These are phyloP conservation scores for Agonopterix heracliana DNA, from an alignment of 2,888 invertebrate genomes.

Conservation along the genomic window DNA sequence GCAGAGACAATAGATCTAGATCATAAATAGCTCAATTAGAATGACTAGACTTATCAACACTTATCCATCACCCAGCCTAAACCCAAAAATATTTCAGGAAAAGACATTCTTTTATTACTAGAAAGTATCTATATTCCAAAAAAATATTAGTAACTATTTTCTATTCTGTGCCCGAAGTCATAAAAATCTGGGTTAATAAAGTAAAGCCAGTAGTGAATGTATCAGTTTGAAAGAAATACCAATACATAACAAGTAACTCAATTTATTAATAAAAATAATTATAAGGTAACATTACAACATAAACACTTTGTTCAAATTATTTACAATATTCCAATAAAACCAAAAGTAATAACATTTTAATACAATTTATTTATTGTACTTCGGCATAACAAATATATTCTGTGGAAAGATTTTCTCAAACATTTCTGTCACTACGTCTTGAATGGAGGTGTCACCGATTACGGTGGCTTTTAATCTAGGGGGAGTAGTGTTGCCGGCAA, in stretches of 20 bases:
- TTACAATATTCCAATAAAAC: slow-evolving; percentile 50
- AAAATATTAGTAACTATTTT: too few species aligned
- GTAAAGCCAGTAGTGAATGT: too few species aligned
- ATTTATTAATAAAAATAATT: slow-evolving; percentile 55
- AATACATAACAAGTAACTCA: slow-evolving; percentile 47
- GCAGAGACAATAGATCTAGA: too few species aligned
- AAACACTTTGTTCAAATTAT: slow-evolving; percentile 62
- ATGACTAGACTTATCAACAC: too few species aligned
- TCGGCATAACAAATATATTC: slow-evolving; percentile 73
- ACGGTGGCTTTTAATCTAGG: slow-evolving; percentile 77
- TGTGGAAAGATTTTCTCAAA: slow-evolving; percentile 68
- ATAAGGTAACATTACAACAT: slow-evolving; percentile 54
- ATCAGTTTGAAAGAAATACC: slow-evolving; percentile 18
- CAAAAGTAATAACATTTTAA: slow-evolving; percentile 32
- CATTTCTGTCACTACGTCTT: slow-evolving; percentile 62
- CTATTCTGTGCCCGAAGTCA: too few species aligned
- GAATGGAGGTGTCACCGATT: slow-evolving; percentile 52
- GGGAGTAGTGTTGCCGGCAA: slow-evolving; percentile 83
- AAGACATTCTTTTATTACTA: too few species aligned
- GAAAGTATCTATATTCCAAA: too few species aligned
- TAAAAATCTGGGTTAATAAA: too few species aligned
- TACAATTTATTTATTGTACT: slow-evolving; percentile 66
- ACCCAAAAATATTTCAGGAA: too few species aligned
- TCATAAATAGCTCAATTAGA: too few species aligned
- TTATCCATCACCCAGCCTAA: too few species aligned